A percentile compares a stretch with the other conserved stretches of the same genome.
phyloP scores from a whole-genome alignment of 1,140 invertebrate genomes.

The Euschistus heros region DNA sequence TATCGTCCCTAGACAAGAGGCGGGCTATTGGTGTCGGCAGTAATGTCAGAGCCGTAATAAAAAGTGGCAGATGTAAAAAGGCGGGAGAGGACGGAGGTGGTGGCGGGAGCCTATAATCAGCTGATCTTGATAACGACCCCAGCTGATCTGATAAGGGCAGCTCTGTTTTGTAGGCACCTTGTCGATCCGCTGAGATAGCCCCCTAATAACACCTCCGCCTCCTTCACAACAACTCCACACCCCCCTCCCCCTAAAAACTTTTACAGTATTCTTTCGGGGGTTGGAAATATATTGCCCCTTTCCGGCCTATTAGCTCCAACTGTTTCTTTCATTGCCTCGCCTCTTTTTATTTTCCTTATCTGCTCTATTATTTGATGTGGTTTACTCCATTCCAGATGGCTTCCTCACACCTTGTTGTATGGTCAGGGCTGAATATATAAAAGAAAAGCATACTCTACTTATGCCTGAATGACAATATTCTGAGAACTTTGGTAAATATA shows the following conservation, averaged over 20 bases:
- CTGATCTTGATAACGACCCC: constrained; percentile 1
- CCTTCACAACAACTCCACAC: constrained; percentile 6
- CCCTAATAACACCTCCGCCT: constrained; percentile 5
- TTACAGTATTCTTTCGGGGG: neutral
- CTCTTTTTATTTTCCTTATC: neutral
- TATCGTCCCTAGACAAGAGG: neutral
- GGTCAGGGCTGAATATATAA: no score
- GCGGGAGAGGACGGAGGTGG: constrained; percentile 1
- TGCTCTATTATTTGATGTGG: neutral
- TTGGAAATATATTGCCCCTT: constrained; percentile 13
- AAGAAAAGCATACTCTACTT: no score
- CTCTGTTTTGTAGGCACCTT: constrained; percentile 4
- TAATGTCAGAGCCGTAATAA: neutral
- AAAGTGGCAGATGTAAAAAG: constrained; percentile 3
- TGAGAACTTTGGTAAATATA: no score
- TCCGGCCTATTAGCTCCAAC: neutral
- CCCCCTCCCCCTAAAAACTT: constrained; percentile 11
- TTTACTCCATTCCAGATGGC: neutral
- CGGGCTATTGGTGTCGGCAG: neutral
- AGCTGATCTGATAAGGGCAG: neutral
- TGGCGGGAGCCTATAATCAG: neutral
- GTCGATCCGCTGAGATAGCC: constrained; percentile 10
- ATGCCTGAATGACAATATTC: no score
- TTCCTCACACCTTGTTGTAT: neutral
- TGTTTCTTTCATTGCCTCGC: constrained; percentile 1